Evolutionary conservation across 2,113 vertebrate species (phyloP).

Genomic region (Lampris megalopsis): DNA sequence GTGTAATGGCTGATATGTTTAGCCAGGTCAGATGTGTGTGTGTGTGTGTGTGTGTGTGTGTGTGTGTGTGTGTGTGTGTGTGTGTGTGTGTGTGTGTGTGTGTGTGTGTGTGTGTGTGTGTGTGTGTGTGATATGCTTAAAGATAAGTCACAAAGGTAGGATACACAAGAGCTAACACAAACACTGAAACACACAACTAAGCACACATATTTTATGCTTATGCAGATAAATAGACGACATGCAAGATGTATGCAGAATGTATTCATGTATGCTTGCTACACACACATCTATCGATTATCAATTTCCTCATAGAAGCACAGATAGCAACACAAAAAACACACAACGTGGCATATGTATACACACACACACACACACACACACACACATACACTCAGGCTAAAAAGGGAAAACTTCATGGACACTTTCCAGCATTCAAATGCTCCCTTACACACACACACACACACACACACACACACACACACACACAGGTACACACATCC

Average conservation of each 20-base stretch:
- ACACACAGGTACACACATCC: conserved; percentile 14
- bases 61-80: too few relatives aligned
- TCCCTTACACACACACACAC: conserved; percentile 20
- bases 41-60: too few relatives aligned
- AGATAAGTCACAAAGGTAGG: conserved; percentile 20
- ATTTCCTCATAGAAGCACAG: conserved; percentile 5
- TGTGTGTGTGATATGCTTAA: conserved; percentile 15
- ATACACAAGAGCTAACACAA: too few relatives aligned
- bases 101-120: too few relatives aligned
- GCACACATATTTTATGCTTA: too few relatives aligned
- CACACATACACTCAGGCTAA: conserved; percentile 14
- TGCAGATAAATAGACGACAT: too few relatives aligned
- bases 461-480: conserved; percentile 26
- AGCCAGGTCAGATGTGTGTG: conserved; percentile 10
- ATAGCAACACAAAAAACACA: not conserved
- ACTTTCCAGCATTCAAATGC: conserved; percentile 1
- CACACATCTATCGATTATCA: conserved; percentile 16
- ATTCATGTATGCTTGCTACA: too few relatives aligned
- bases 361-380: conserved; percentile 25
- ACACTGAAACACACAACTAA: too few relatives aligned
- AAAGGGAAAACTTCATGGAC: not conserved
- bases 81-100: too few relatives aligned
- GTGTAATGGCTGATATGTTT: conserved; percentile 69
- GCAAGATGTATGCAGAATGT: too few relatives aligned
- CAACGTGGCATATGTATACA: not conserved